phyloP scores from a whole-genome alignment of 2,113 vertebrate species.

The Nyctereutes procyonoides region DNA sequence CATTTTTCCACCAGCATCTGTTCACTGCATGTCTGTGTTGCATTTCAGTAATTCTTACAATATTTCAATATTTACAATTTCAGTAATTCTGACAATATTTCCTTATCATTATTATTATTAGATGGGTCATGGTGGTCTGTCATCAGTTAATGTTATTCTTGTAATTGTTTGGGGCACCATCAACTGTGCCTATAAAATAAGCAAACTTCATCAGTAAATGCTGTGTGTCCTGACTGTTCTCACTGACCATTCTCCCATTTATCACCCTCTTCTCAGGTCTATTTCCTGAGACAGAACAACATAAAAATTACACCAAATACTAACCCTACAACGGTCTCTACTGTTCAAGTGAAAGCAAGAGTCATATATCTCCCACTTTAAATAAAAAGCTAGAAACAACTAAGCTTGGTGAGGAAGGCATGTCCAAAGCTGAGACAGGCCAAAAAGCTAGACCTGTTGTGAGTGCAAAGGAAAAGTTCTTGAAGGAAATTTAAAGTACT shows the following conservation, averaged over 20 bases:
- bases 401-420: background rate
- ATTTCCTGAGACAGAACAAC: background rate
- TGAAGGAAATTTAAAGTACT: background rate
- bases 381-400: background rate
- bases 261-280: background rate
- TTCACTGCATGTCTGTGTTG: background rate
- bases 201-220: background rate
- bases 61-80: background rate
- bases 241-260: background rate
- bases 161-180: background rate
- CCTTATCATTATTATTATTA: background rate
- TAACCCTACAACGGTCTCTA: background rate
- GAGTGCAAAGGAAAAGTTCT: background rate
- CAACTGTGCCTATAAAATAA: background rate
- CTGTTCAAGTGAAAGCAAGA: background rate
- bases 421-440: background rate
- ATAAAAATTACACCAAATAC: background rate
- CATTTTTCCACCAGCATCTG: background rate
- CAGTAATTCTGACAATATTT: background rate
- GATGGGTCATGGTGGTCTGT: background rate
- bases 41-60: background rate
- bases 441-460: background rate
- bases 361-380: background rate
- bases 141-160: background rate
- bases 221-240: background rate